Conservation (phyloP, 2,888 invertebrate genomes). For the Metopia argyrocephala region DNA sequence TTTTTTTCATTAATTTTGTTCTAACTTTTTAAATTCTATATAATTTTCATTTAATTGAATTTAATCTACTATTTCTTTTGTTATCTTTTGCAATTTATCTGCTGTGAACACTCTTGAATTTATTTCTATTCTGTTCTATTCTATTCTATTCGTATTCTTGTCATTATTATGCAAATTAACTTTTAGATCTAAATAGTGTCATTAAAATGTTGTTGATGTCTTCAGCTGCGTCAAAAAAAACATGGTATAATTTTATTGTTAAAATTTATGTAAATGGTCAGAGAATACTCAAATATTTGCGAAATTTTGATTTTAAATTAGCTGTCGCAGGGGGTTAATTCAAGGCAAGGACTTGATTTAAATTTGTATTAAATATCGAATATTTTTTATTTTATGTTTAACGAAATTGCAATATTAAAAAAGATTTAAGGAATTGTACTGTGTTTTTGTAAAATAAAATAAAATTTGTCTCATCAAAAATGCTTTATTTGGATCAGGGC, state of each 20-base stretch:
- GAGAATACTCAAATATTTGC: neutral
- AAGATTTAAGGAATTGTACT: too few species aligned
- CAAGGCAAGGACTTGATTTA: neutral
- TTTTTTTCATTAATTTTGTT: neutral
- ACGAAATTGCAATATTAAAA: too few species aligned
- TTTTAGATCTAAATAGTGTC: slow-evolving; percentile 69
- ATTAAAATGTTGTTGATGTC: slow-evolving; percentile 70
- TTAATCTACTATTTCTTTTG: neutral
- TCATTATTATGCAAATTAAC: slow-evolving; percentile 77
- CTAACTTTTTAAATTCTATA: neutral
- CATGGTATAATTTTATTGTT: neutral
- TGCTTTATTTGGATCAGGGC: too few species aligned
- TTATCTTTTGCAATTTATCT: neutral
- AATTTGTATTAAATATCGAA: neutral
- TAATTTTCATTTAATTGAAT: neutral
- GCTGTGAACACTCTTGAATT: neutral
- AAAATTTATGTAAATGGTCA: neutral
- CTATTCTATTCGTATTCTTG: slow-evolving; percentile 66
- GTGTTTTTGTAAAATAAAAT: too few species aligned
- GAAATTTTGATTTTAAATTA: neutral
- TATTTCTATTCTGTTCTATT: neutral
- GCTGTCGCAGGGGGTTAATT: neutral
- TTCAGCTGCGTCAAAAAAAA: neutral
- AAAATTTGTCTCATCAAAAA: too few species aligned
- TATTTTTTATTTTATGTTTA: too few species aligned